Percentiles rank a stretch among this genome's conserved stretches.
These are phyloP conservation scores for Egretta garzetta DNA, from an alignment of 2,113 vertebrate genomes.

Conservation along the genomic window DNA sequence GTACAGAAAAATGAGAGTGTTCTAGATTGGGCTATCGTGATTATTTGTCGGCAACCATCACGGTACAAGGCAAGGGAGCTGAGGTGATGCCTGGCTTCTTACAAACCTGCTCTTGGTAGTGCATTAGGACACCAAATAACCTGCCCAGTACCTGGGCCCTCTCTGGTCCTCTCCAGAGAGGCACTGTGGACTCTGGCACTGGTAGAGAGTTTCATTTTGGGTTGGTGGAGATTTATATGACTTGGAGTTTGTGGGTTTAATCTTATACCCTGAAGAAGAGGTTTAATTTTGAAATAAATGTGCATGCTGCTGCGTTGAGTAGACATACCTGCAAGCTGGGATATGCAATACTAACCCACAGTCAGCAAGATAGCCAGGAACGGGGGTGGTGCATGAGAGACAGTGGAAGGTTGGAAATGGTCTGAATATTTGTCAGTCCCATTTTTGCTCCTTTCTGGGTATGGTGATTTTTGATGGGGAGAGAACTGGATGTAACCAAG, in stretches of 20 bases:
- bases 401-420: background rate
- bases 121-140: background rate
- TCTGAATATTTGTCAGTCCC: background rate
- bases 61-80: background rate
- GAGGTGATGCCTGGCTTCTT: background rate
- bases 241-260: background rate
- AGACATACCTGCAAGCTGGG: background rate
- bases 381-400: background rate
- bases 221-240: background rate
- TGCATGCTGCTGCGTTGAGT: background rate
- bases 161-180: background rate
- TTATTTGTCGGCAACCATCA: background rate
- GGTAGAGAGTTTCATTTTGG: background rate
- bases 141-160: background rate
- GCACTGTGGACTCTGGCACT: background rate
- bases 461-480: background rate
- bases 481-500: background rate
- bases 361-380: background rate
- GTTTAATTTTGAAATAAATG: background rate
- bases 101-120: background rate
- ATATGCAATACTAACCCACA: background rate
- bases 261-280: background rate
- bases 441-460: background rate
- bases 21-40: accelerated
- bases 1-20: background rate